Conservation (phyloP, 2,113 vertebrate species). For the Eretmochelys imbricata region DNA sequence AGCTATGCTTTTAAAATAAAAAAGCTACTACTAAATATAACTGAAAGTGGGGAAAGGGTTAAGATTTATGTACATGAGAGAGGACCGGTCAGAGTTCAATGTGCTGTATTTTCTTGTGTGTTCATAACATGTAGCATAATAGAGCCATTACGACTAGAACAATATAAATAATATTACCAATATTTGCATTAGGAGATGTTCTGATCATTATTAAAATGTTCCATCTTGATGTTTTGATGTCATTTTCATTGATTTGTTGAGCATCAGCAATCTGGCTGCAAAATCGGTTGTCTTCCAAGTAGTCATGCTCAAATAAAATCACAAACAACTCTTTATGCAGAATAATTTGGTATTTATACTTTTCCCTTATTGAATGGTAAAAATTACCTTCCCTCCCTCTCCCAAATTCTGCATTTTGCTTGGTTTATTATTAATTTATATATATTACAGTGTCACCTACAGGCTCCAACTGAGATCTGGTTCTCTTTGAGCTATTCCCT, state of each 20-base stretch:
- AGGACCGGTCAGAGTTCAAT: background rate
- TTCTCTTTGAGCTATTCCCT: background rate
- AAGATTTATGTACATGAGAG: background rate
- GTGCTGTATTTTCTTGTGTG: background rate
- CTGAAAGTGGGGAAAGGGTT: background rate
- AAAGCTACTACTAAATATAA: background rate
- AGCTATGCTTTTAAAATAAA: background rate
- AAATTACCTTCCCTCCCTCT: background rate
- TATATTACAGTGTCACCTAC: background rate
- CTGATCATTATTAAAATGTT: slow-evolving; percentile 30
- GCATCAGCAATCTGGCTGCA: slow-evolving; percentile 13
- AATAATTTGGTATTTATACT: background rate
- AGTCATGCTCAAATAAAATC: slow-evolving; percentile 28
- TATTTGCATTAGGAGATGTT: background rate
- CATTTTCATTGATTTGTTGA: background rate
- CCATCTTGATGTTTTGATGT: background rate
- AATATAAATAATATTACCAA: background rate
- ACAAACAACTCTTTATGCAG: background rate
- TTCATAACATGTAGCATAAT: background rate
- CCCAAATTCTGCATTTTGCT: background rate
- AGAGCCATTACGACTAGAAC: background rate
- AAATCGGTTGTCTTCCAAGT: slow-evolving; percentile 1
- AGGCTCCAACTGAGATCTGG: background rate
- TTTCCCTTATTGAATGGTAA: background rate
- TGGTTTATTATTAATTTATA: background rate